Evolutionary conservation across 2,113 vertebrate species (phyloP), one percentile per base, ranked within the genome.

Genomic region (chimpanzee (Pan troglodytes)): DNA sequence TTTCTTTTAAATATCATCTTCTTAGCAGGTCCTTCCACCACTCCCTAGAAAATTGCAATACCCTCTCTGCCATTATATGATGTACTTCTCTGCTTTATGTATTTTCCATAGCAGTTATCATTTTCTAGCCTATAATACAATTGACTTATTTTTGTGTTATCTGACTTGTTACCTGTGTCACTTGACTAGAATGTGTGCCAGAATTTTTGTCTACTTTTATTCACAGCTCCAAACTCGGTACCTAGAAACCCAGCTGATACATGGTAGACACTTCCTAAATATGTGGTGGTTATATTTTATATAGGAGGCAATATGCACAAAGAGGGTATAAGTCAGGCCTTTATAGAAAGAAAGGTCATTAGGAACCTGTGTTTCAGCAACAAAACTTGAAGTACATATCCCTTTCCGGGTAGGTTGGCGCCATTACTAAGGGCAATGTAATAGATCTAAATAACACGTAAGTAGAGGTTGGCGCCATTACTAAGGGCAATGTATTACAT

Each of bases 351-450:
- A 88, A 61, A 86, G 8, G 50, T 32, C 27, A 2, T 59, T 52
- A 93, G 73, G 55, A 88, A 64, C 38, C 25, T 35, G 59, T 38
- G 48, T 73, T 64, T 45, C 72, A 95, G 92, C 96, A 97, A 78
- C 20, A 75, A 93, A 73, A 68, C 57, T 85, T 14, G 0, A n/a
- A 57, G 52, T 40, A n/a, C 12, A 35, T 4, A 38, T 72, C 11
- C 14, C 79, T 68, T 96, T 64, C 52, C 35, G 50, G 45, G 59
- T 48, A 13, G 16, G 22, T 32, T 40, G 45, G 27, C 35, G 27
- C 64, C 70, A 64, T 52, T 70, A 32, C 43, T 20, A 2, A 17
- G 35, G 76, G 0, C 11, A 87, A 22, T 48, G 25, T 2, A 35
- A 32, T 30, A 57, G 40, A 35, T 35, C 14, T 76, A 61, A 92